Evolutionary conservation across 2,888 invertebrate species (phyloP).

Genomic region (Oligia fasciuncula): DNA sequence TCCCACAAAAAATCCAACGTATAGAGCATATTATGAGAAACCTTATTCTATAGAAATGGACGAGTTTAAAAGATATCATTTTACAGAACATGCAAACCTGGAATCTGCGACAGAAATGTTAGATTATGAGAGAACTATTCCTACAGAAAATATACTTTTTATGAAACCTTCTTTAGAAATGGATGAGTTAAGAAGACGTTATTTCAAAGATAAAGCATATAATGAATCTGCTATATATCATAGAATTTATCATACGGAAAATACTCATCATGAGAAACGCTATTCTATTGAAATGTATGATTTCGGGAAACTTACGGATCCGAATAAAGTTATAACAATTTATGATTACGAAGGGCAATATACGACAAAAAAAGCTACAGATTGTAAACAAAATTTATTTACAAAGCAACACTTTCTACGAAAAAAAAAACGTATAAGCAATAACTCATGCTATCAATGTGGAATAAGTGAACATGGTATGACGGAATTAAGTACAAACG

Average conservation of each 20-base stretch:
- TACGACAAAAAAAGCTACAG: neutral
- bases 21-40: neutral
- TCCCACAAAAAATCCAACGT: neutral
- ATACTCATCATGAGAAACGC: neutral
- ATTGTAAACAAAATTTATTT: neutral
- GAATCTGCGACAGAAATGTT: neutral
- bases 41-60: neutral
- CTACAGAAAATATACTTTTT: neutral
- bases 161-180: constrained; percentile 8
- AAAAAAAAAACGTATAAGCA: neutral
- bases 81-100: neutral
- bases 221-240: neutral
- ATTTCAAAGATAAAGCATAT: neutral
- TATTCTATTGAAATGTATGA: neutral
- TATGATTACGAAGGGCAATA: neutral
- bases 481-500: neutral
- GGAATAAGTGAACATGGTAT: constrained; percentile 53
- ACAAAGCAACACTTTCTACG: neutral
- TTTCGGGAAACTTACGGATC: neutral
- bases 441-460: constrained; percentile 68
- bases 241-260: neutral
- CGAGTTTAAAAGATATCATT: neutral
- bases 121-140: neutral
- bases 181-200: constrained; percentile 12
- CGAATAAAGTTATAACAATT: neutral